phyloP scores from a whole-genome alignment of 2,113 vertebrate genomes.

The Prinia subflava region DNA sequence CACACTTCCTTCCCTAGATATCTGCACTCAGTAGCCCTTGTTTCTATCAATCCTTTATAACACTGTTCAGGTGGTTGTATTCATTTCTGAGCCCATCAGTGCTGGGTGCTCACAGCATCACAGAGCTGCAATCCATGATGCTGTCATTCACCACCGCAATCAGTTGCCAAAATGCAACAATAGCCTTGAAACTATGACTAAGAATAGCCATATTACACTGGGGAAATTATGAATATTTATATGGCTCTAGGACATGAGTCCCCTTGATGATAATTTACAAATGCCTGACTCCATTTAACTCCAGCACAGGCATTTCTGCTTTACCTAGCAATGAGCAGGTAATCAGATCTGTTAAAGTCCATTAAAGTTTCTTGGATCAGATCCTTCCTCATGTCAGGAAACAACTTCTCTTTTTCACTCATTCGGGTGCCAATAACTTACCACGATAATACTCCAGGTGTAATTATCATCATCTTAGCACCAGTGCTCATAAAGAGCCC shows the following conservation, averaged over 20 bases:
- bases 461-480: background rate
- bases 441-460: background rate
- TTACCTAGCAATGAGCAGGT: background rate
- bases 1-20: background rate
- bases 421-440: background rate
- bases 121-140: background rate
- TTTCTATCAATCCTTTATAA: background rate
- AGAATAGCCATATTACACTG: background rate
- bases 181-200: background rate
- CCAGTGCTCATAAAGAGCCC: background rate
- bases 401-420: background rate
- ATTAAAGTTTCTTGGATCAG: background rate
- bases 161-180: background rate
- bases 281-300: background rate
- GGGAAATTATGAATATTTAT: background rate
- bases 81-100: background rate
- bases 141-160: background rate
- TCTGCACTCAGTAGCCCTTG: background rate
- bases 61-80: background rate
- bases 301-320: background rate
- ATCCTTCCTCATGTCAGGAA: background rate
- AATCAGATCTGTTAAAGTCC: background rate
- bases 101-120: background rate
- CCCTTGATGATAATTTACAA: background rate
- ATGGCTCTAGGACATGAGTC: background rate